These are phyloP conservation scores for Pseudochirops corinnae DNA, from an alignment of 2,797 vertebrate species.

Conservation along the genomic window DNA sequence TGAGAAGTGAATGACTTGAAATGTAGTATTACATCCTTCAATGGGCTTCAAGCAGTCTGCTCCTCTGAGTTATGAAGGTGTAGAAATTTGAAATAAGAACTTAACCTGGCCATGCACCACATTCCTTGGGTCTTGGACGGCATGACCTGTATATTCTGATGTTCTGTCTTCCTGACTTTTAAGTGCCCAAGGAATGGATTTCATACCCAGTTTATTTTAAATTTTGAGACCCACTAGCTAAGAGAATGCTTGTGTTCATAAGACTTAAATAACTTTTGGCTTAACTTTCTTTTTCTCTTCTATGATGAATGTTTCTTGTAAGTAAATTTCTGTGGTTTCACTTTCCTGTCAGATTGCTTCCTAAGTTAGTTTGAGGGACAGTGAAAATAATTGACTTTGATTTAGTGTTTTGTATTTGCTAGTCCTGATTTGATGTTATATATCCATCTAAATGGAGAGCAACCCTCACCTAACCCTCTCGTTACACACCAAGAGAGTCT, in stretches of 20 bases:
- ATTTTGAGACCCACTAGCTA: constrained; percentile 30
- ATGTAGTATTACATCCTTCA: not conserved
- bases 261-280: not conserved
- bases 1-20: constrained; percentile 15
- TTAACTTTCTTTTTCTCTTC: constrained; percentile 28
- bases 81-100: not conserved
- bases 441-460: not conserved
- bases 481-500: constrained; percentile 44
- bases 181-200: not conserved
- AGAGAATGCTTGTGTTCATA: constrained; percentile 1
- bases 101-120: not conserved
- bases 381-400: constrained; percentile 51
- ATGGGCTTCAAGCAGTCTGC: not conserved
- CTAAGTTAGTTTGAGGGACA: constrained; percentile 32
- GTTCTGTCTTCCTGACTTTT: not conserved
- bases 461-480: not conserved
- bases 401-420: constrained; percentile 15
- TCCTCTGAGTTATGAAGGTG: not conserved
- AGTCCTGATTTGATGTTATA: constrained; percentile 17
- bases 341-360: not conserved
- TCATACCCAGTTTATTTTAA: constrained; percentile 42
- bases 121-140: not conserved
- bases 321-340: constrained; percentile 22
- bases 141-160: not conserved
- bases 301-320: constrained; percentile 9